Evolutionary conservation across 2,113 vertebrate species (phyloP), one percentile per base, ranked within the genome.

Genomic region (Pogona vitticeps): DNA sequence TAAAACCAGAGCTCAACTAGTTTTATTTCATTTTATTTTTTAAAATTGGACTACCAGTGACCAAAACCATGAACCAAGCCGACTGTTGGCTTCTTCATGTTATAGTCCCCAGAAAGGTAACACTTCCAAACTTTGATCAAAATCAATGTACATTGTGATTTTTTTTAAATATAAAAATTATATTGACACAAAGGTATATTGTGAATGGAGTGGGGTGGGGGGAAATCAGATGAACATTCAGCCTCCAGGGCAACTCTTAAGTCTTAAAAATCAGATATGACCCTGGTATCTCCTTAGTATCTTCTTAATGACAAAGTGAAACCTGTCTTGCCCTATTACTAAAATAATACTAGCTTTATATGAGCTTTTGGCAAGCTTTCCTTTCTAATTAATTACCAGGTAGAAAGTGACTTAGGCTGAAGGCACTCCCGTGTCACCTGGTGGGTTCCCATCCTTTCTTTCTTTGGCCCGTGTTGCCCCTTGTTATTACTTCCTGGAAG

Each of bases 341-440:
- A 7, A 76, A 88, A 38, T 17, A 84, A 3, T 0, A 0, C 12
- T 80, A 2, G 3, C 0, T 85, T 68, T 68, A 63, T 0, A 0
- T 21, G 52, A 61, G 13, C 15, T 59, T 83, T 38, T 88, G 84
- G 33, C 73, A 83, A 6, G 9, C 36, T 18, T 3, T 77, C 73
- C 0, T 46, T 0, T n/a, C 14, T 72, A 42, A 84, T 76, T 85
- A 88, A 67, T 88, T 84, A 61, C 58, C 40, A 3, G 56, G 36
- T 52, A 61, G n/a, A 31, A 68, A 68, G 26, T 31, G 28, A 13
- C 26, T 87, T 76, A 77, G 65, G 79, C 77, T 1, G 59, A 77
- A 7, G 52, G 31, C 40, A 0, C 23, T 85, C 82, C 67, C 70
- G 75, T 71, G 58, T 36, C 67, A 87, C 76, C 52, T 84, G 81